Evolutionary conservation across 1,140 invertebrate genomes (phyloP), one percentile per base, ranked within the genome.

Genomic region (Asbolus verrucosus): DNA sequence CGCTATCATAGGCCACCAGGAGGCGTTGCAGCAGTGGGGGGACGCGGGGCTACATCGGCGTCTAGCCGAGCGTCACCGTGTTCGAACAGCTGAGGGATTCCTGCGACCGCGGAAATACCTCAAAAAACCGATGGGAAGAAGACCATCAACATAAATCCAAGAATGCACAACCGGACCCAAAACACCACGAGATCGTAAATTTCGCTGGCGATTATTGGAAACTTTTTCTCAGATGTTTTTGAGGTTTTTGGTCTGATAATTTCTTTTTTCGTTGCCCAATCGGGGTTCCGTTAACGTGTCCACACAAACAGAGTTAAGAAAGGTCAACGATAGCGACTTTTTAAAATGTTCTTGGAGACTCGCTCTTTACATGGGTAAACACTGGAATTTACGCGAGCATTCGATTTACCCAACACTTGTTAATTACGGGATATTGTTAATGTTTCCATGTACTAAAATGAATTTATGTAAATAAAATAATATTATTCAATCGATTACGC

Each of bases 1-100:
- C 61, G 61, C 61, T 39, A 46, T 46, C 41, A 14, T 36, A 65
- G 36, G 67, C 54, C 27, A 33, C 30, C 67, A 69, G 67, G 46
- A 50, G 54, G 54, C 54, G 54, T 61, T 61, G 27, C 24, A 5
- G 54, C 30, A 6, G 21, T 6, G 54, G 16, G 21, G 54, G 54
- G 33, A 8, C 24, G 18, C 31, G 54, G 18, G 67, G 14, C 19
- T 11, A 21, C 33, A 11, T n/a, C 2, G 11, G n/a, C 33, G 11
- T n/a, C 6, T 6, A 36, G 11, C 33, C 33, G 3, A 36, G 33
- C 33, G 6, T n/a, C 46, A 21, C 27, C 46, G 27, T 54, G 46
- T 21, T 54, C 11, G 18, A 54, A 54, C 46, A 54, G 46, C 46
- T 54, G 46, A 54, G 46, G 46, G 46, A 54, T 54, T 54, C 21